phyloP scores from a whole-genome alignment of 2,797 vertebrate species.

The Rhynchotus rufescens region DNA sequence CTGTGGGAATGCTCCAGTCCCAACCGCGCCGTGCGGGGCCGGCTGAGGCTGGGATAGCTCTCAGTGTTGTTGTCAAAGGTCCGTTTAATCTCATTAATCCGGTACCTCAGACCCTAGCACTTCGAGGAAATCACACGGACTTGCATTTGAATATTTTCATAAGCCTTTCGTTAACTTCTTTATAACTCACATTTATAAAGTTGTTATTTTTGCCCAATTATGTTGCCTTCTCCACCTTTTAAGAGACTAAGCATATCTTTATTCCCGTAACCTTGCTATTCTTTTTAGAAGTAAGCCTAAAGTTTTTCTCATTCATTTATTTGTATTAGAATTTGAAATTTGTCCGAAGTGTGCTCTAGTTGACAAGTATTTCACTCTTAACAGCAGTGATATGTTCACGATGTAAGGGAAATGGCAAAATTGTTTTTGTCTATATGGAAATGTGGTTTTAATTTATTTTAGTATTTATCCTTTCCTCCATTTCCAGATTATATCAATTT shows the following conservation, averaged over 20 bases:
- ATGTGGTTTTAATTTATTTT: not conserved
- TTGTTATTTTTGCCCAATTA: not conserved
- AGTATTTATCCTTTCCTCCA: not conserved
- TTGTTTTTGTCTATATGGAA: not conserved
- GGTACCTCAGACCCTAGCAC: slow-evolving; percentile 28
- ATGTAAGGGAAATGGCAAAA: not conserved
- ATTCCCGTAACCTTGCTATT: not conserved
- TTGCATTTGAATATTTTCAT: not conserved
- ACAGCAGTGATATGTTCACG: not conserved
- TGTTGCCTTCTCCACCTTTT: not conserved
- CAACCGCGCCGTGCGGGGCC: not conserved
- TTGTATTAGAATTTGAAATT: not conserved
- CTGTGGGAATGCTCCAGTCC: not conserved
- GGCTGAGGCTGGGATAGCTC: not conserved
- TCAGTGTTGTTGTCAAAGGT: not conserved
- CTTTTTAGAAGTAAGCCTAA: not conserved
- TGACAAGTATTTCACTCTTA: not conserved
- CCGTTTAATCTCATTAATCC: slow-evolving; percentile 36
- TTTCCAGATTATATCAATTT: not conserved
- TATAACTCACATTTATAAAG: not conserved
- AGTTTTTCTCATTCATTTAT: not conserved
- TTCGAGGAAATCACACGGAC: slow-evolving; percentile 36
- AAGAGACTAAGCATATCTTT: not conserved
- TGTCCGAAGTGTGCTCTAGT: not conserved
- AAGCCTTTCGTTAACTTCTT: not conserved